Conservation (phyloP, 2,113 vertebrate species). For the Actenoides lindsayi region DNA sequence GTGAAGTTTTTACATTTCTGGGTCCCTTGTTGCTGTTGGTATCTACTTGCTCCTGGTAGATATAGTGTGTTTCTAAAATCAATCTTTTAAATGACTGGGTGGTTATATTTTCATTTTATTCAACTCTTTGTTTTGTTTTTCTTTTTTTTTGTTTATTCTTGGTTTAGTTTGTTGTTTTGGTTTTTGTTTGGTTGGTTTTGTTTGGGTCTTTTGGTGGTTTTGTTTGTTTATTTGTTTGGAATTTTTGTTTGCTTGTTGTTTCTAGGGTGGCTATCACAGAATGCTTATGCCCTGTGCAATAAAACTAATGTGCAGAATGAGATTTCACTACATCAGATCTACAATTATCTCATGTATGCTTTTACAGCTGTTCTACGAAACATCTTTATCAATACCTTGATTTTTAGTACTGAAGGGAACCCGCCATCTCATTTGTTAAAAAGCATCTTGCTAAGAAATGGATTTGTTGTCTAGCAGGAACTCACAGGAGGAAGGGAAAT, state of each 20-base stretch:
- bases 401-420: background rate
- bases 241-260: no score
- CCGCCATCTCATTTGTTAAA: background rate
- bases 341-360: background rate
- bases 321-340: background rate
- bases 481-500: background rate
- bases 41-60: background rate
- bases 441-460: background rate
- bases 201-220: no score
- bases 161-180: no score
- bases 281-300: background rate
- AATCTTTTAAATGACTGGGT: background rate
- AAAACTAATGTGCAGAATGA: background rate
- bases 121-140: background rate
- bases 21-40: background rate
- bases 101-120: background rate
- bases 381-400: background rate
- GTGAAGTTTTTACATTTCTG: background rate
- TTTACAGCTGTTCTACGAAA: background rate
- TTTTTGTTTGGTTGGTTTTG: no score
- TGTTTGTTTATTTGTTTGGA: no score
- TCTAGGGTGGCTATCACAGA: background rate
- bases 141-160: no score
- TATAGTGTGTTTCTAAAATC: background rate
- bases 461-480: background rate